These are phyloP conservation scores for Arremon aurantiirostris DNA, from an alignment of 2,797 vertebrate species.

Conservation along the genomic window DNA sequence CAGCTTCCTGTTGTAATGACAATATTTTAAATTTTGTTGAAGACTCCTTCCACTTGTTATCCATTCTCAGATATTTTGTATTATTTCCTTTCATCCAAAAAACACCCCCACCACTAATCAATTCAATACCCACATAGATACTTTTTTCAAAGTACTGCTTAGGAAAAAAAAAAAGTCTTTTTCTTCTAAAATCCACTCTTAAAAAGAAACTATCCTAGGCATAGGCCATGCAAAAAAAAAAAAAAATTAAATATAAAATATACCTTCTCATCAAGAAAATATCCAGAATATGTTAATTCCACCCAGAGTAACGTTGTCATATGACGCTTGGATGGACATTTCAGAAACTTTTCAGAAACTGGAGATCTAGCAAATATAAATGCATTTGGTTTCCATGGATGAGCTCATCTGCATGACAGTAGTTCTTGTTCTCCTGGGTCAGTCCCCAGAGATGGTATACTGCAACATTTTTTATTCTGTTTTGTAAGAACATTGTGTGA, in stretches of 20 bases:
- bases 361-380: background rate
- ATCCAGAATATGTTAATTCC: background rate
- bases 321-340: background rate
- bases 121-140: background rate
- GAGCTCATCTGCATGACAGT: background rate
- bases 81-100: background rate
- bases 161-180: background rate
- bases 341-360: background rate
- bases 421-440: background rate
- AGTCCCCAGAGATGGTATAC: background rate
- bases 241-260: background rate
- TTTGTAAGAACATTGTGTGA: background rate
- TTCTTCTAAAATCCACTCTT: background rate
- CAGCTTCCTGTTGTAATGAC: background rate
- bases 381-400: background rate
- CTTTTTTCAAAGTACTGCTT: background rate
- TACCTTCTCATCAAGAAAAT: background rate
- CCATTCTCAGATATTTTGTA: background rate
- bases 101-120: fast-evolving
- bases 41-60: background rate
- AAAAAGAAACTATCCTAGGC: background rate
- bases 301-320: background rate
- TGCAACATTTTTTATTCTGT: background rate
- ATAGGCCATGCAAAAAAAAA: too few species aligned
- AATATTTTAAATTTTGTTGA: background rate